Base-by-base conservation (phyloP, 2,888 invertebrate genomes). In the Ariolimax columbianus region DNA sequence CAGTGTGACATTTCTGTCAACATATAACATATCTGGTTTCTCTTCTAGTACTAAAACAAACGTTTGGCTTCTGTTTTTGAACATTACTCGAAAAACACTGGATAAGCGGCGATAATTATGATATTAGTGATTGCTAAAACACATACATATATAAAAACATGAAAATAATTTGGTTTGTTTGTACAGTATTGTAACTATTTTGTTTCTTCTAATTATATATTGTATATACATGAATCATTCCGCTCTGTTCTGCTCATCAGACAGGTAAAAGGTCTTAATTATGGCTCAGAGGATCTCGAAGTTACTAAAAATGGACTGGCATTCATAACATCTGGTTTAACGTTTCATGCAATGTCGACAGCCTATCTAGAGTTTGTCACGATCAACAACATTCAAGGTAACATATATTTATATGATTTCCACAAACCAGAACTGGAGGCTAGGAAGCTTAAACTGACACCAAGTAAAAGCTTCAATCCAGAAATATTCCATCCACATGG, bases 231-330 rank as follows among this genome's bases (percentile, higher is more conserved):
- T 47, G 47, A 11, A 17, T 47, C 17, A 17, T 47, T 78, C 14
- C 47, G 17, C 4, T 70, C 11, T 68, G 19, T 68, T 68, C 7
- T 68, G 7, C 11, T 36, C 70, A 36, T 23, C 55, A 82, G 79
- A 14, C 79, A 51, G 36, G 79, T 84, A 0, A 72, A 79, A 40
- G 78, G 83, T n/a, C 19, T 68, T 23, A 66, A 78, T 68, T 77
- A 66, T 87, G 91, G 91, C 11, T 89, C 90, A 36, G 91, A 91
- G 80, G 90, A 91, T 77, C 88, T 91, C 84, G 88, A 91, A 59
- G 89, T 90, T 6, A 84, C 90, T n/a, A 87, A 89, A 43, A 88
- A 89, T 89, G 91, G 91, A 0, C 84, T 90, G 6, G 90, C 91
- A 33, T 90, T 91, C 73, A 91, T 91, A 38, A 89, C 91, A 38